Evolutionary conservation across 2,113 vertebrate genomes (phyloP).

Genomic region (Thomomys bottae): DNA sequence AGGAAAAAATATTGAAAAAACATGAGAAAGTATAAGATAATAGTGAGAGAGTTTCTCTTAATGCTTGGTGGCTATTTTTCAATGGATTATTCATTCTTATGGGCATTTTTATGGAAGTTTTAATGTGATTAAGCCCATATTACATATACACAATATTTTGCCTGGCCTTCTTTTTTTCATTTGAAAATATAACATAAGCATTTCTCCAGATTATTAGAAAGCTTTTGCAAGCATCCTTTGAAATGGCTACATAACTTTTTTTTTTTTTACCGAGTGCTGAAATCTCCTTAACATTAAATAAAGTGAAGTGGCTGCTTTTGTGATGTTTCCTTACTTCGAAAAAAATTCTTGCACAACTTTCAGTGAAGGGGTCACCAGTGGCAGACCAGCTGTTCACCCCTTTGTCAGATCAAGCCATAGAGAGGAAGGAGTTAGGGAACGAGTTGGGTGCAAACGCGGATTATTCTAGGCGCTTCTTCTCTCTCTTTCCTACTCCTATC

Average conservation of each 20-base stretch:
- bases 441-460: accelerated
- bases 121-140: conserved; percentile 23
- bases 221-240: conserved; percentile 40
- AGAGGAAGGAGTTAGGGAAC: background rate
- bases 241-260: conserved; percentile 5
- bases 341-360: background rate
- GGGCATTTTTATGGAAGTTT: background rate
- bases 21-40: conserved; percentile 44
- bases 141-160: background rate
- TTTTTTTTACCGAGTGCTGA: background rate
- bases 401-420: background rate
- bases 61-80: background rate
- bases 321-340: background rate
- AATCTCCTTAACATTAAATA: conserved; percentile 38
- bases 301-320: background rate
- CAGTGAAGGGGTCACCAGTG: background rate
- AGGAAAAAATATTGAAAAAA: conserved; percentile 27
- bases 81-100: background rate
- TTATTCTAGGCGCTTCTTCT: background rate
- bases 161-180: background rate
- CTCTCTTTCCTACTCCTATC: background rate
- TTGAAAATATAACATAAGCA: conserved; percentile 6
- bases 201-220: conserved; percentile 46
- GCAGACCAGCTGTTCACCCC: background rate
- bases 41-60: background rate